These are phyloP conservation scores for Coluber constrictor DNA, from an alignment of 2,797 vertebrate species.

Conservation along the genomic window DNA sequence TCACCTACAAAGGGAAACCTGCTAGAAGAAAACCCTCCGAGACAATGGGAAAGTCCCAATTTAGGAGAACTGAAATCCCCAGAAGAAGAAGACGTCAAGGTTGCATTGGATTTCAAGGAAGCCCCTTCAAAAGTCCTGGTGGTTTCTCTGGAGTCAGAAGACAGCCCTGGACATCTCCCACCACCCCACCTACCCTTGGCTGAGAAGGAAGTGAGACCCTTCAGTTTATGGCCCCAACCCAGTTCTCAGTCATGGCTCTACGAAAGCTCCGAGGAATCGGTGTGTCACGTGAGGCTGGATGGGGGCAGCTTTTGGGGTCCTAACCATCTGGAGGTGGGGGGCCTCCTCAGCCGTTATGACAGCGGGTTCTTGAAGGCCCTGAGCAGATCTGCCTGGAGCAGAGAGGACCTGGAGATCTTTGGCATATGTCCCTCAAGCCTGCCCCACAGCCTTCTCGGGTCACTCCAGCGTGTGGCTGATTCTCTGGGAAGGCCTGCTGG, in stretches of 20 bases:
- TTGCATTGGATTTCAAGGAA: rapidly evolving
- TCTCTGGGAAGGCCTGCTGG: constrained; percentile 48
- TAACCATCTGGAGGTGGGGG: constrained; percentile 57
- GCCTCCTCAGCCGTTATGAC: constrained; percentile 64
- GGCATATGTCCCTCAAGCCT: constrained; percentile 56
- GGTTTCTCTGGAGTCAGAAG: not conserved
- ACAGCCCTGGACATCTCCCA: rapidly evolving
- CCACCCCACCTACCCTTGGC: not conserved
- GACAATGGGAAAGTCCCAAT: not conserved
- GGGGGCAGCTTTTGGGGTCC: not conserved
- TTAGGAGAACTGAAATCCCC: not conserved
- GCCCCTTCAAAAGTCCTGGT: rapidly evolving
- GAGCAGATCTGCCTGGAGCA: constrained; percentile 40
- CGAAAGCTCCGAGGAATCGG: constrained; percentile 25
- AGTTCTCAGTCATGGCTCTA: constrained; percentile 19
- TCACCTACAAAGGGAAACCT: not conserved
- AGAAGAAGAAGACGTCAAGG: constrained; percentile 9
- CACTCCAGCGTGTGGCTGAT: constrained; percentile 49
- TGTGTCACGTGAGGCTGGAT: constrained; percentile 63
- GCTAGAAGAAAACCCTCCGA: rapidly evolving
- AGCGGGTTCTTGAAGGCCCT: constrained; percentile 66
- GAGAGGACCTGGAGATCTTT: constrained; percentile 39
- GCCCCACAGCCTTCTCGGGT: not conserved
- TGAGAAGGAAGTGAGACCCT: not conserved
- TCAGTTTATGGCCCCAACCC: not conserved